Evolutionary conservation across 2,113 vertebrate species (phyloP).

Genomic region (Chinchilla lanigera): DNA sequence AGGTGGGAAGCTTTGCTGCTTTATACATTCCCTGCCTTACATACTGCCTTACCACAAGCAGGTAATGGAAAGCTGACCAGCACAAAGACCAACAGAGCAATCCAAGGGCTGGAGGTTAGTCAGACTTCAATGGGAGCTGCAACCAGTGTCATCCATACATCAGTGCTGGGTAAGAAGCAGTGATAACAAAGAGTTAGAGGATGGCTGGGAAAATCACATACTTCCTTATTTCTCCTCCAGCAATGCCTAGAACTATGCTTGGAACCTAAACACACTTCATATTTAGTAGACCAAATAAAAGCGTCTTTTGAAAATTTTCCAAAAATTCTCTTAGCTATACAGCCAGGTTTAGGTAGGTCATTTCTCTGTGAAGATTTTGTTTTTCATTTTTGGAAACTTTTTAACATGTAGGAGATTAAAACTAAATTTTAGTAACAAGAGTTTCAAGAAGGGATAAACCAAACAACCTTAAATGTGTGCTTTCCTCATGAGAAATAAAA

Average conservation of each 20-base stretch:
- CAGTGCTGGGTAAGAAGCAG: neutral
- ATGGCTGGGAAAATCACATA: neutral
- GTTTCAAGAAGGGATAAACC: neutral
- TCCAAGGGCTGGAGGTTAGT: neutral
- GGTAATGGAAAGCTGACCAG: neutral
- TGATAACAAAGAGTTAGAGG: neutral
- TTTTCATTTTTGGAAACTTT: neutral
- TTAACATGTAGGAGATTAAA: constrained; percentile 33
- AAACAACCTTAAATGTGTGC: constrained; percentile 70
- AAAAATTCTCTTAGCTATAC: neutral
- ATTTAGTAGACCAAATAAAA: neutral
- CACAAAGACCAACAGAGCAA: neutral
- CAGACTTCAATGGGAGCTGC: neutral
- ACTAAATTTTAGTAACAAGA: constrained; percentile 28
- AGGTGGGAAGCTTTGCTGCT: neutral
- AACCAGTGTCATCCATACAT: neutral
- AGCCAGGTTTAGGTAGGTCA: neutral
- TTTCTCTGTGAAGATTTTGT: neutral
- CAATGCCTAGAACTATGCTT: neutral
- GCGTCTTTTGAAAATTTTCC: neutral
- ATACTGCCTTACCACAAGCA: neutral
- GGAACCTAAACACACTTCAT: neutral
- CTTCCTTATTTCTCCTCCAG: neutral
- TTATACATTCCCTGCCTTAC: neutral
- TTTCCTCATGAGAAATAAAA: constrained; percentile 77